These are phyloP conservation scores for Euphydryas editha DNA, from an alignment of 2,888 invertebrate genomes.

Conservation along the genomic window DNA sequence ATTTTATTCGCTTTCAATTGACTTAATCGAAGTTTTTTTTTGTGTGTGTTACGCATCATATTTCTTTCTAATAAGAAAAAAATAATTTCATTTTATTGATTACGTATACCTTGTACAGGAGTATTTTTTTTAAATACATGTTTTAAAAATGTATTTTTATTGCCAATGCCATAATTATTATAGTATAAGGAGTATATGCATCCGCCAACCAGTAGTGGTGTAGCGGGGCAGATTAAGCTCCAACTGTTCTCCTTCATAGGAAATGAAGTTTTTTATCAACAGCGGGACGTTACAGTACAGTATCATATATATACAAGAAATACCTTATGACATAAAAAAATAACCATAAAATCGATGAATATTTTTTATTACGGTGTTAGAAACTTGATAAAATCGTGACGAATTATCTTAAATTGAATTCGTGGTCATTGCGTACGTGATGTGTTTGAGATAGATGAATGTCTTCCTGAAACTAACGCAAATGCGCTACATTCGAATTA, in stretches of 20 bases:
- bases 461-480: slow-evolving; percentile 39
- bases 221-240: no score
- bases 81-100: not conserved
- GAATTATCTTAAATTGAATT: slow-evolving; percentile 49
- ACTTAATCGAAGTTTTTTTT: slow-evolving; percentile 1
- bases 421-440: slow-evolving; percentile 45
- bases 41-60: not conserved
- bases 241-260: no score
- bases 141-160: not conserved
- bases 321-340: slow-evolving; percentile 15
- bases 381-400: slow-evolving; percentile 47
- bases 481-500: slow-evolving; percentile 36
- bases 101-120: not conserved
- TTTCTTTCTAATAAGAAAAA: not conserved
- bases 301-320: not conserved
- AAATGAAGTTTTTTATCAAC: no score
- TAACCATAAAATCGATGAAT: slow-evolving; percentile 16
- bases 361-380: slow-evolving; percentile 36
- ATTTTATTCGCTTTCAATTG: not conserved
- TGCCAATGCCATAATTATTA: no score
- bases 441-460: slow-evolving; percentile 45
- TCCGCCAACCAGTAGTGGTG: no score
- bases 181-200: no score
- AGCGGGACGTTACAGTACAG: not conserved
- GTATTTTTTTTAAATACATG: not conserved